Evolutionary conservation across 2,113 vertebrate species (phyloP).

Genomic region (Sinocyclocheilus rhinocerous): DNA sequence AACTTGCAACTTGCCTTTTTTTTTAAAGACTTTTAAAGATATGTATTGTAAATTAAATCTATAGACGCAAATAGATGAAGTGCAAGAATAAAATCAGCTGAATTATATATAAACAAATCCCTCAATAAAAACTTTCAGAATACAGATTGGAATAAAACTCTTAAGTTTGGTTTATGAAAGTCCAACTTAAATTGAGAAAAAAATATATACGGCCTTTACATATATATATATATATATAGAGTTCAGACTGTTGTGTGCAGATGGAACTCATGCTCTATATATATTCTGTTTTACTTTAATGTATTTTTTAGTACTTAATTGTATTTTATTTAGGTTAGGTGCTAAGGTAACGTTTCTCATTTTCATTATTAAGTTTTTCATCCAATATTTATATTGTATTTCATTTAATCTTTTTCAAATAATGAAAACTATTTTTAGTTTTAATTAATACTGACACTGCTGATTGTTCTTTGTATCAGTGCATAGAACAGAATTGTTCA

Average conservation of each 20-base stretch:
- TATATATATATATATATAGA: constrained; percentile 26
- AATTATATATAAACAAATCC: too few species aligned
- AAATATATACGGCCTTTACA: too few species aligned
- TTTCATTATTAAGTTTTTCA: neutral
- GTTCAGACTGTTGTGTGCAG: constrained; percentile 81
- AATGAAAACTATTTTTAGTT: neutral
- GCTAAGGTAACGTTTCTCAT: neutral
- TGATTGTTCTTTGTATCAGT: neutral
- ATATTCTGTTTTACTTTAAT: neutral
- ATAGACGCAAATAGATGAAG: too few species aligned
- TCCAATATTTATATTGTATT: neutral
- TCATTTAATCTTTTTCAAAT: neutral
- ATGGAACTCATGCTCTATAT: constrained; percentile 77
- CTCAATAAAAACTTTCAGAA: too few species aligned
- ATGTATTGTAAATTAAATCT: too few species aligned
- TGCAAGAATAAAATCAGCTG: too few species aligned
- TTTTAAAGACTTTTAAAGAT: too few species aligned
- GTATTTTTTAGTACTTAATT: neutral
- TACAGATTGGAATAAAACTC: too few species aligned
- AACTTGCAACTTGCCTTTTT: too few species aligned
- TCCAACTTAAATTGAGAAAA: too few species aligned
- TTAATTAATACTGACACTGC: neutral
- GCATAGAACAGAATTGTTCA: neutral
- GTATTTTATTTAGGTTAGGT: neutral
- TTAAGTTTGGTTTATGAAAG: too few species aligned